Base-by-base conservation (phyloP, 2,797 vertebrate species). In the Poeciliopsis turneri region DNA sequence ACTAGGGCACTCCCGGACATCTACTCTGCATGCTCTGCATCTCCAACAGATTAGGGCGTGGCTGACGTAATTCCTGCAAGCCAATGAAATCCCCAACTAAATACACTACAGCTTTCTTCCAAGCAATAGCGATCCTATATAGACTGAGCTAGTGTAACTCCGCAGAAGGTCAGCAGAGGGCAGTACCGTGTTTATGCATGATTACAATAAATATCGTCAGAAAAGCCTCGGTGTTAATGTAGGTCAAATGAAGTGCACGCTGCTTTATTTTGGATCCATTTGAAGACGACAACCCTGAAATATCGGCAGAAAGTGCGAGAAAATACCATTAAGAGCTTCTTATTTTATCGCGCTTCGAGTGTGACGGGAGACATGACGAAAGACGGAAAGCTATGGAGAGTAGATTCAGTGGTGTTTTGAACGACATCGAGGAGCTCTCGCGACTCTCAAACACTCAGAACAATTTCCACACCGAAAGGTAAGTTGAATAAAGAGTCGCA, bases 331-430 rank as follows among this genome's bases (percentile, higher is more conserved):
- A 1, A 20, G 8, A 46, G 13, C 30, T 18, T 51, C 3, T 47
- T 41, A 15, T 2, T 70, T 59, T 7, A 71, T 39, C 51, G 66
- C 75, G 74, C 71, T 82, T 57, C 30, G 59, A 64, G 33, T 79
- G 78, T 79, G 76, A 5, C 13, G 74, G 76, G 74, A 94, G 94
- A 92, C 88, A 95, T 95, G 95, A 96, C 87, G 93, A 90, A 84
- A 87, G 12, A 77, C 81, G 72, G 70, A 86, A 84, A 86, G 88
- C 85, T 76, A 96, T 96, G 95, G 95, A 95, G 91, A 93, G 91
- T 84, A 78, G 91, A 91, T 93, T 93, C 80, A 92, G 86, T 87
- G 91, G 87, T 87, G 92, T 88, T 92, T 88, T 95, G 86, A 94
- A 92, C 82, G 92, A 93, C 84, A 88, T 86, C 47, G 94, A 92